Evolutionary conservation across 35 echinoderm and acorn worm species (phyloP).

Genomic region (Ophiothrix spiculata): DNA sequence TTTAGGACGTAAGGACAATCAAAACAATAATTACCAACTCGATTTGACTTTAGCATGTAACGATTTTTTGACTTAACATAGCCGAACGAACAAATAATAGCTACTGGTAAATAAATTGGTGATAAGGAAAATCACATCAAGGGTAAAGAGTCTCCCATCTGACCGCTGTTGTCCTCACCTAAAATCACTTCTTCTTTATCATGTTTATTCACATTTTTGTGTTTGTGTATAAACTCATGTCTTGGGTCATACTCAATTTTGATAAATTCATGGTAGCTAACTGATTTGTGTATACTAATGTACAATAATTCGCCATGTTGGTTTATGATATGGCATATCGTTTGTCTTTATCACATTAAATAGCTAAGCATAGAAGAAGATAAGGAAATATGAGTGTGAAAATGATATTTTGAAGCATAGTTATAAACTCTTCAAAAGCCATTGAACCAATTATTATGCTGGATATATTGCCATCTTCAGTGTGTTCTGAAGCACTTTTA

Average conservation of each 20-base stretch:
- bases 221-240: neutral
- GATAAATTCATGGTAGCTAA: no score
- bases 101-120: neutral
- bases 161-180: neutral
- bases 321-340: no score
- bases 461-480: no score
- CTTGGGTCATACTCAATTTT: no score
- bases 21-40: neutral
- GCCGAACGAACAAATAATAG: neutral
- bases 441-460: no score
- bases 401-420: no score
- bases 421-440: neutral
- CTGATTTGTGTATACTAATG: no score
- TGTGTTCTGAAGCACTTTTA: no score
- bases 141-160: neutral
- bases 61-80: neutral
- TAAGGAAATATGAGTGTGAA: no score
- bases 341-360: no score
- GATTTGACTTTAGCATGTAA: neutral
- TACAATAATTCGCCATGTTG: no score
- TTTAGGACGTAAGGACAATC: neutral
- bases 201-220: neutral
- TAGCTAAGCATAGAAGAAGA: no score
- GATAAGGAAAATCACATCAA: neutral
- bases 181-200: neutral